phyloP scores from a whole-genome alignment of 2,113 vertebrate species.

The Pagrus major region DNA sequence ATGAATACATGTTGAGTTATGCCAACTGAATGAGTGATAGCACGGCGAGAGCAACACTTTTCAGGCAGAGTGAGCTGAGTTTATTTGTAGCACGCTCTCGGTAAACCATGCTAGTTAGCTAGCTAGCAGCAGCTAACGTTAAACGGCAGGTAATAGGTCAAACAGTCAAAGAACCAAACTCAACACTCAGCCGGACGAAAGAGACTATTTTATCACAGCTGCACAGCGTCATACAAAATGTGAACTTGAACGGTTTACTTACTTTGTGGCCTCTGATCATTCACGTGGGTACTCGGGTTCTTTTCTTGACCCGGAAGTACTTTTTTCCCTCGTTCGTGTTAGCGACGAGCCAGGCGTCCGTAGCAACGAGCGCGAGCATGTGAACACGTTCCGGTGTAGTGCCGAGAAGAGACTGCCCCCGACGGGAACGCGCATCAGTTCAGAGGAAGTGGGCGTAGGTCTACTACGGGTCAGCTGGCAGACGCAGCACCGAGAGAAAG shows the following conservation, averaged over 20 bases:
- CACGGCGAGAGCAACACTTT: neutral
- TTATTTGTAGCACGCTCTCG: neutral
- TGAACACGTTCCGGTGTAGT: too few species aligned
- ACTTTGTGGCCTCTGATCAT: constrained; percentile 43
- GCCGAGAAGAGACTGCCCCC: too few species aligned
- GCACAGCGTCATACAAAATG: rapidly evolving
- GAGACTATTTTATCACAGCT: rapidly evolving
- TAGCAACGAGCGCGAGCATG: constrained; percentile 24
- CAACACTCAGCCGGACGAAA: rapidly evolving
- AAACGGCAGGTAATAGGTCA: neutral
- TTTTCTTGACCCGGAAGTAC: constrained; percentile 60
- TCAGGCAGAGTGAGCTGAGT: neutral
- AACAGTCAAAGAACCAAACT: neutral
- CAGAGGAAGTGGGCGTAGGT: too few species aligned
- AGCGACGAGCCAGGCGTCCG: constrained; percentile 4
- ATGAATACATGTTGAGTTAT: neutral
- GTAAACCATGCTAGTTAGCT: neutral
- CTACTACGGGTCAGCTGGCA: too few species aligned
- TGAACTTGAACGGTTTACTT: constrained; percentile 6
- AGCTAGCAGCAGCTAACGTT: neutral
- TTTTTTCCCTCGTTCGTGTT: constrained; percentile 25
- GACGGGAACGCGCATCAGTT: too few species aligned
- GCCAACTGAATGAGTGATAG: neutral
- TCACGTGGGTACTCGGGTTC: constrained; percentile 55
- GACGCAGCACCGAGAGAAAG: too few species aligned